Base-by-base conservation (phyloP, 2,113 vertebrate species). In the Seriola aureovittata region DNA sequence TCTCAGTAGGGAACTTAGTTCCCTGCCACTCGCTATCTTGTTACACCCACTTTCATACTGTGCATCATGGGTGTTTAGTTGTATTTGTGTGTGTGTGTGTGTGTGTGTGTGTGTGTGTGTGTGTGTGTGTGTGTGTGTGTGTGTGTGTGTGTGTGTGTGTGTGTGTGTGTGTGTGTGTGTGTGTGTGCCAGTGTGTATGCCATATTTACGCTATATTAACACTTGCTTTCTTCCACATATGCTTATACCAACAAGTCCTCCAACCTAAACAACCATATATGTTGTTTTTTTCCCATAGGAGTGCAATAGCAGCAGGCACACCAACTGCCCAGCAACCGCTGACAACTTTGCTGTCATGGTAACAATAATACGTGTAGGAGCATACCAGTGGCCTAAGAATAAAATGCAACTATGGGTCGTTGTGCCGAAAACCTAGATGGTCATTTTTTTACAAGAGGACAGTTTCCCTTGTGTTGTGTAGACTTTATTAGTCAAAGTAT, bases 21-120 rank as follows among this genome's bases (percentile, higher is more conserved):
- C 62, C 83, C 80, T 88, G 76, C 75, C 78, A 73, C 44, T 90
- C 13, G 50, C 72, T 64, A 90, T 89, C 77, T 88, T 92, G 75
- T 81, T 81, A 74, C 70, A 76, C 79, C 77, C 65, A 71, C 71
- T 13, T 72, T 34, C 0, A 1, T 52, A 69, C 76, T 87, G 62
- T 85, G 83, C 59, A 80, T 81, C 84, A 72, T 74, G 67, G 69
- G 66, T 73, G 70, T 72, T 78, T 64, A 40, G 32, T 55, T 89
- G 58, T 84, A 50, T 88, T 70, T 58, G 14, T 73, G 12, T 70
- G 4, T 60, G 55, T 71, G 63, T 63, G 23, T 71, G 12, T 59
- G 38, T 75, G 11, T 64, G 36, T 40, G 36, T 42, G 8, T 40
- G 62, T 63, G 10, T 38, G 13, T 5, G 1, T 36, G 4, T 46